Conservation (phyloP, 2,113 vertebrate genomes). For the Capreolus pygargus region DNA sequence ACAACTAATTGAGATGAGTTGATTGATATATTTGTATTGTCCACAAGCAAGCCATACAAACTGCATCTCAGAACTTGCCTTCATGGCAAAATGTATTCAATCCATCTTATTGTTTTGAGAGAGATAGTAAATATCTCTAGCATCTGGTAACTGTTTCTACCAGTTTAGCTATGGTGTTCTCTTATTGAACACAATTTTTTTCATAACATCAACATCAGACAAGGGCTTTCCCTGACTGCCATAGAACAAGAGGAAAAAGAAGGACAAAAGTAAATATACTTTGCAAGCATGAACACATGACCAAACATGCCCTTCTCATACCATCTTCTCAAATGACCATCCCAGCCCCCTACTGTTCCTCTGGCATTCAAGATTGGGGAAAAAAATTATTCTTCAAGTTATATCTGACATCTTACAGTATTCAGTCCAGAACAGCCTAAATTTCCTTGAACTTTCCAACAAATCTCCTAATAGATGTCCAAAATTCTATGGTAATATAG, state of each 20-base stretch:
- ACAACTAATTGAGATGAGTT: neutral
- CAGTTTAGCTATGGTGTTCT: neutral
- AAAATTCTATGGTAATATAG: neutral
- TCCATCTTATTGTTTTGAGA: neutral
- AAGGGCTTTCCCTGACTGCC: neutral
- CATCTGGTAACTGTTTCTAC: neutral
- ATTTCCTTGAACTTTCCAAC: neutral
- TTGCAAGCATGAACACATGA: neutral
- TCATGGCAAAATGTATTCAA: neutral
- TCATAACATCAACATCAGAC: neutral
- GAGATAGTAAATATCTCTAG: neutral
- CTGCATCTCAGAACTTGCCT: neutral
- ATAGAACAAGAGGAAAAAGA: neutral
- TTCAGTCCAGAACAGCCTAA: neutral
- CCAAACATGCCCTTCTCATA: neutral
- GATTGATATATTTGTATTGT: neutral
- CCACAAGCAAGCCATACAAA: neutral
- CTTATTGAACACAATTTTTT: neutral
- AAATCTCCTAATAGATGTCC: neutral
- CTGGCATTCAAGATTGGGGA: neutral
- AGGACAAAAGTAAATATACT: neutral
- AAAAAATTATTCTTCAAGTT: neutral
- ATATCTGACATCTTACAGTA: neutral
- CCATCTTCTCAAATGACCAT: neutral
- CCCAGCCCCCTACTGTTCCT: neutral